These are phyloP conservation scores for Orthosia incerta DNA, from an alignment of 2,888 invertebrate genomes.

Conservation along the genomic window DNA sequence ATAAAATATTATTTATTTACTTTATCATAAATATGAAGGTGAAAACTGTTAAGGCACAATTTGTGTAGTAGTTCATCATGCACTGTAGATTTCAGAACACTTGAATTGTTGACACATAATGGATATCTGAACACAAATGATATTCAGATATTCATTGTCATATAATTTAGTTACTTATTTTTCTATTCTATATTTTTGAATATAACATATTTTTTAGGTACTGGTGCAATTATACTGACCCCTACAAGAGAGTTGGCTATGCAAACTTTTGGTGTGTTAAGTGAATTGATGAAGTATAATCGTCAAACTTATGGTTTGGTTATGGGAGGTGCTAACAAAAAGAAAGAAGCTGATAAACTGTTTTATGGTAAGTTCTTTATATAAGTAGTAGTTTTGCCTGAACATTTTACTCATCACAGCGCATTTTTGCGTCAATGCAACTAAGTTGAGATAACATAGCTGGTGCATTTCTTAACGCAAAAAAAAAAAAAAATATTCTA, in stretches of 20 bases:
- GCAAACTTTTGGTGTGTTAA: constrained; percentile 99
- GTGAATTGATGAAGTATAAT: constrained; percentile 97
- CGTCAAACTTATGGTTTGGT: constrained; percentile 98
- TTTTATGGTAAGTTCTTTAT: constrained; percentile 92
- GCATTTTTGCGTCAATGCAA: too few species aligned
- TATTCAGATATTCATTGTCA: not conserved
- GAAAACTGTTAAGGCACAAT: constrained; percentile 85
- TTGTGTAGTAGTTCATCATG: constrained; percentile 70
- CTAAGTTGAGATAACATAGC: too few species aligned
- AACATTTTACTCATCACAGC: too few species aligned
- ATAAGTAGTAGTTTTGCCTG: too few species aligned
- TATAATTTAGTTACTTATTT: too few species aligned
- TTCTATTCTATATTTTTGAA: constrained; percentile 11
- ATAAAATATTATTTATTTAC: too few species aligned
- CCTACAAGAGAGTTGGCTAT: constrained; percentile 99
- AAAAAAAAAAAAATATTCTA: too few species aligned
- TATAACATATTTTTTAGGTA: constrained; percentile 89
- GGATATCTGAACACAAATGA: constrained; percentile 85
- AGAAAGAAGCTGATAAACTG: constrained; percentile 97
- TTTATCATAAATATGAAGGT: too few species aligned
- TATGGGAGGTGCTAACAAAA: constrained; percentile 98
- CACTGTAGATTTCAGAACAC: constrained; percentile 77
- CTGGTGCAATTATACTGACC: constrained; percentile 98
- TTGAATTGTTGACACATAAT: constrained; percentile 88
- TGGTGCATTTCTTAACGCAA: too few species aligned